A percentile compares a stretch with the other conserved stretches of the same genome.
phyloP scores from a whole-genome alignment of 1,140 invertebrate genomes.

The Capitella teleta region DNA sequence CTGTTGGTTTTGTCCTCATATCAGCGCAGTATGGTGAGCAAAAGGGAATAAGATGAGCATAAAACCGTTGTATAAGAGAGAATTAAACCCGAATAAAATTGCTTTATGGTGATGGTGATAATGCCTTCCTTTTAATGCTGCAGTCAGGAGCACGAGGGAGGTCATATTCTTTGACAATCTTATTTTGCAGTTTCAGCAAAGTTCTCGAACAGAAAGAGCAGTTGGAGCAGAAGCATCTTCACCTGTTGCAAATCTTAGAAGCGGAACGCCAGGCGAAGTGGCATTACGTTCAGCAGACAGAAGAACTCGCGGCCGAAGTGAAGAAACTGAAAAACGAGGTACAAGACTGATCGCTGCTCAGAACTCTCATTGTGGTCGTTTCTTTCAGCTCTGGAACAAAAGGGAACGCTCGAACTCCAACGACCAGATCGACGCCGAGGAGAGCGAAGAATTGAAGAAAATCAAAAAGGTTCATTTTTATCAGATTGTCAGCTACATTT shows the following conservation, averaged over 20 bases:
- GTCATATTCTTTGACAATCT: slow-evolving; percentile 2
- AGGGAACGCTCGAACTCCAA: slow-evolving; percentile 54
- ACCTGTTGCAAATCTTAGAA: slow-evolving; percentile 82
- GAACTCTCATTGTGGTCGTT: too few relatives aligned
- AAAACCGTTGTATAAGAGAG: too few relatives aligned
- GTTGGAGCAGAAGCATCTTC: slow-evolving; percentile 83
- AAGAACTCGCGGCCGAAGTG: slow-evolving; percentile 75
- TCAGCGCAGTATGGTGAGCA: too few relatives aligned
- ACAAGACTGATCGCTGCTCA: too few relatives aligned
- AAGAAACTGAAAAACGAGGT: slow-evolving; percentile 83
- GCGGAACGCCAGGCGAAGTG: slow-evolving; percentile 85
- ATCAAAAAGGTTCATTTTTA: slow-evolving; percentile 60
- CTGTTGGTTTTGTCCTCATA: too few relatives aligned
- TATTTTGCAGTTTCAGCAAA: slow-evolving; percentile 73
- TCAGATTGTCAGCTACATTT: slow-evolving; percentile 1
- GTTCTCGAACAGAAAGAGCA: slow-evolving; percentile 80
- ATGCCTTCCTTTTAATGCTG: too few relatives aligned
- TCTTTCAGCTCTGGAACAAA: slow-evolving; percentile 42
- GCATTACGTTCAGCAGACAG: slow-evolving; percentile 86
- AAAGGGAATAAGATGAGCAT: too few relatives aligned
- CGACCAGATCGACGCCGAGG: slow-evolving; percentile 47
- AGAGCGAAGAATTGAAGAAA: slow-evolving; percentile 60
- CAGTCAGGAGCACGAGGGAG: too few relatives aligned
- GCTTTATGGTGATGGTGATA: too few relatives aligned
- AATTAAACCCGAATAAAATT: too few relatives aligned